Evolutionary conservation across 64 coral and sea anemone species (phyloP).

Genomic region (Montipora foliosa): DNA sequence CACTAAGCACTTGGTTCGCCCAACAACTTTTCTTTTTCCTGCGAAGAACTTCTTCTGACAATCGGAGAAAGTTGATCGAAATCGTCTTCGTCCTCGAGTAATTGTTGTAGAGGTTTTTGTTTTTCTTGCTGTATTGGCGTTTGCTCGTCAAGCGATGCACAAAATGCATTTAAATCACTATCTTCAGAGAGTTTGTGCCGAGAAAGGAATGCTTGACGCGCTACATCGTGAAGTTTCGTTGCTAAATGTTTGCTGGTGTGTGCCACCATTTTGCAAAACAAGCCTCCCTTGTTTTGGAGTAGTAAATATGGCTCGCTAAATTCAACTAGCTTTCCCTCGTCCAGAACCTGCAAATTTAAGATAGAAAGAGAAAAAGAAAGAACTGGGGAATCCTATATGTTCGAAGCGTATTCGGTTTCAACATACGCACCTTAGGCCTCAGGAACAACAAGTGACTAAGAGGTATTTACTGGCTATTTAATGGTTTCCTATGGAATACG

Average conservation of each 20-base stretch:
- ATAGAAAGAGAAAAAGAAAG: too few species aligned
- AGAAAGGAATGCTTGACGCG: conserved; percentile 64
- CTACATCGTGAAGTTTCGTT: conserved; percentile 64
- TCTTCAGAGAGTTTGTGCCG: conserved; percentile 53
- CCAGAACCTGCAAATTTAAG: conserved; percentile 68
- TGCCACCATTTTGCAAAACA: conserved; percentile 81
- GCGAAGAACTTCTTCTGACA: not conserved
- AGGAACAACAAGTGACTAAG: too few species aligned
- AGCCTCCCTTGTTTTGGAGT: conserved; percentile 54
- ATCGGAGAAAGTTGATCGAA: not conserved
- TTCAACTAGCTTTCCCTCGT: conserved; percentile 85
- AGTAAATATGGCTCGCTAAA: conserved; percentile 93
- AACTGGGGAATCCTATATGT: too few species aligned
- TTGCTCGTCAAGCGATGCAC: not conserved
- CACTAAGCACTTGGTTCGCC: not conserved
- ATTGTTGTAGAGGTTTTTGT: not conserved
- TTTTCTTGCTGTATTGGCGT: not conserved
- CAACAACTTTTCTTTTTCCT: conserved; percentile 26
- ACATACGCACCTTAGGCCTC: too few species aligned
- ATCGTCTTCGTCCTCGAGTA: not conserved
- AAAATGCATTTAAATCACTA: not conserved
- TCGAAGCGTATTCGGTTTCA: too few species aligned
- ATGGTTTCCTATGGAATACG: too few species aligned
- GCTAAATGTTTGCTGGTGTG: conserved; percentile 77
- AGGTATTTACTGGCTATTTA: too few species aligned